phyloP scores from a whole-genome alignment of 2,113 vertebrate species.

The Lycocorax pyrrhopterus region DNA sequence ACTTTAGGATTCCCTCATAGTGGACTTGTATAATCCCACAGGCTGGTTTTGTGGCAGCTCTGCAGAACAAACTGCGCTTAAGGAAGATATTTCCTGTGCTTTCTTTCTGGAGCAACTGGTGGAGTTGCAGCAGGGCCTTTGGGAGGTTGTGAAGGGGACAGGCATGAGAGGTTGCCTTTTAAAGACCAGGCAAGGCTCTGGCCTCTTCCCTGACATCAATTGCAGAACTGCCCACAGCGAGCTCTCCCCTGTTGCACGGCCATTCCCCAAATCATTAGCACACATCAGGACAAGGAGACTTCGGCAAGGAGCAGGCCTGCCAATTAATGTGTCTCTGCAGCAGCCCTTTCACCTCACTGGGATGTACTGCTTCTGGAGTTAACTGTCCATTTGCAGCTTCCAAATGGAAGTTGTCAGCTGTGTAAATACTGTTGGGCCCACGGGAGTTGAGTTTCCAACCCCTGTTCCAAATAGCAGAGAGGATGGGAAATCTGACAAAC shows the following conservation, averaged over 20 bases:
- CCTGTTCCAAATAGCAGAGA: background rate
- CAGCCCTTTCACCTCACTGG: background rate
- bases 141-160: background rate
- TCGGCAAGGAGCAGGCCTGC: background rate
- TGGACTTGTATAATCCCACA: background rate
- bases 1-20: background rate
- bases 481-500: constrained; percentile 3
- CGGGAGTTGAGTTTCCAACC: background rate
- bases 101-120: background rate
- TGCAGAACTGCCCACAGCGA: background rate
- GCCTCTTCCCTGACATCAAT: too few relatives aligned
- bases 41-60: background rate
- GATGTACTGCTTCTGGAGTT: background rate
- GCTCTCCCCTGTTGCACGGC: background rate
- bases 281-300: background rate
- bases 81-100: background rate
- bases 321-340: background rate
- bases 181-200: background rate
- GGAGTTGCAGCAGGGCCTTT: background rate
- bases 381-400: background rate
- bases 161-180: background rate
- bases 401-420: constrained; percentile 16
- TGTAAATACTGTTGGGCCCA: background rate
- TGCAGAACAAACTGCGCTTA: background rate
- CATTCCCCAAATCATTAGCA: background rate